Conservation (phyloP, 2,888 invertebrate species). For the Drosophila trichaetosa region DNA sequence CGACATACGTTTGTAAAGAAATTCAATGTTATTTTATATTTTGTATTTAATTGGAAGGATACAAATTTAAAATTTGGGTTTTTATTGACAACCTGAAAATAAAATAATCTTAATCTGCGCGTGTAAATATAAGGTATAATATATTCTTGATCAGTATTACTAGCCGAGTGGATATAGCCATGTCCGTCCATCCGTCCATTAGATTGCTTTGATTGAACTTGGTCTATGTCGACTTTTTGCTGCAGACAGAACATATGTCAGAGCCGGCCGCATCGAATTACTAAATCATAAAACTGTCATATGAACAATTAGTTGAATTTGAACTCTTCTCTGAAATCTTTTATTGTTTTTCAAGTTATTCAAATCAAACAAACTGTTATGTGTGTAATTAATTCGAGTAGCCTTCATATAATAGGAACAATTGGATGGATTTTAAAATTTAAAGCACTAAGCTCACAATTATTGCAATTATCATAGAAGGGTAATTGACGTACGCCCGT, state of each 20-base stretch:
- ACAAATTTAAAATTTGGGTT: background rate
- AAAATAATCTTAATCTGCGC: background rate
- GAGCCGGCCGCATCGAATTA: background rate
- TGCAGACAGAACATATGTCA: background rate
- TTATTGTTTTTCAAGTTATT: background rate
- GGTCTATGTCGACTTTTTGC: background rate
- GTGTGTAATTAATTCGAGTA: background rate
- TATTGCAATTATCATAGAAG: background rate
- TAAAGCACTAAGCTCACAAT: background rate
- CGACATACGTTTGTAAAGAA: background rate
- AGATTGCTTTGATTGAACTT: background rate
- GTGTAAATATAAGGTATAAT: background rate
- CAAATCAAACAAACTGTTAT: background rate
- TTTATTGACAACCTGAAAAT: background rate
- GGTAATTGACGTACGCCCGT: background rate
- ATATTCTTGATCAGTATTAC: background rate
- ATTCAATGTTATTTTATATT: background rate
- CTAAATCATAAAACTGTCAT: background rate
- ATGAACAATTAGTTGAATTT: background rate
- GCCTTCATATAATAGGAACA: background rate
- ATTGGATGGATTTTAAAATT: too few species aligned
- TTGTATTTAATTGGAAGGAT: background rate
- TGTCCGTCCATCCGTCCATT: background rate
- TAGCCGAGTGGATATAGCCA: background rate
- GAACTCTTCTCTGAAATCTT: background rate